Evolutionary conservation across 2,888 invertebrate genomes (phyloP).

Genomic region (Cephus spinipes): DNA sequence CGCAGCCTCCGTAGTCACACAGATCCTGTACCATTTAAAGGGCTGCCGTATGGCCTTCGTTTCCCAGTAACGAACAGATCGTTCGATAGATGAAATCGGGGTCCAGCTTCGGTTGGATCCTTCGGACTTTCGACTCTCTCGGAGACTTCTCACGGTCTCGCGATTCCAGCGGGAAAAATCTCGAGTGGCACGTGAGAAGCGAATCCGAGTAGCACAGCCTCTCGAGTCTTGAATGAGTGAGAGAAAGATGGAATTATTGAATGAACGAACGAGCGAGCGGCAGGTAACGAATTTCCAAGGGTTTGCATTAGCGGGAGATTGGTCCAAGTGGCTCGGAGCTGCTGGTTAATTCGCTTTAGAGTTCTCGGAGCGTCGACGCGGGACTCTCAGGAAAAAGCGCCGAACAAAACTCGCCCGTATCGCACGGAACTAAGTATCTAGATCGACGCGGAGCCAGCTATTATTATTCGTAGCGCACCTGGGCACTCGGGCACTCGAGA

Average conservation of each 20-base stretch:
- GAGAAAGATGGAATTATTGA: background rate
- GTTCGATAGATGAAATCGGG: too few species aligned
- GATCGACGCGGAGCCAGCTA: background rate
- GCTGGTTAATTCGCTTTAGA: too few species aligned
- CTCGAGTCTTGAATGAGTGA: background rate
- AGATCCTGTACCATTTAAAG: background rate
- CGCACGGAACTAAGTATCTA: slow-evolving; percentile 8
- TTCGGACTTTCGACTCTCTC: too few species aligned
- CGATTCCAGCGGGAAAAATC: too few species aligned
- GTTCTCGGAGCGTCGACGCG: background rate
- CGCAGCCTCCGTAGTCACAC: background rate
- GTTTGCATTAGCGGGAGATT: slow-evolving; percentile 5
- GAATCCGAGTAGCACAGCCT: too few species aligned
- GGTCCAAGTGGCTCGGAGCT: background rate
- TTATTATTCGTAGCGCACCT: slow-evolving; percentile 45
- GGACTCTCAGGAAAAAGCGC: background rate
- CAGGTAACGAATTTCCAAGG: slow-evolving; percentile 3
- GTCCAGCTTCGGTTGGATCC: too few species aligned
- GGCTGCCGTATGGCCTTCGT: background rate
- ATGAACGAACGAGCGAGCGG: background rate
- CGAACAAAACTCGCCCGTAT: background rate
- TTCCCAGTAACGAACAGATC: too few species aligned
- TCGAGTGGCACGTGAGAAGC: too few species aligned
- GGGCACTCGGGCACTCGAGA: slow-evolving; percentile 60
- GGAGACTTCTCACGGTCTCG: too few species aligned